These are phyloP conservation scores for Oryzias melastigma DNA, from an alignment of 2,113 vertebrate genomes.

Conservation along the genomic window DNA sequence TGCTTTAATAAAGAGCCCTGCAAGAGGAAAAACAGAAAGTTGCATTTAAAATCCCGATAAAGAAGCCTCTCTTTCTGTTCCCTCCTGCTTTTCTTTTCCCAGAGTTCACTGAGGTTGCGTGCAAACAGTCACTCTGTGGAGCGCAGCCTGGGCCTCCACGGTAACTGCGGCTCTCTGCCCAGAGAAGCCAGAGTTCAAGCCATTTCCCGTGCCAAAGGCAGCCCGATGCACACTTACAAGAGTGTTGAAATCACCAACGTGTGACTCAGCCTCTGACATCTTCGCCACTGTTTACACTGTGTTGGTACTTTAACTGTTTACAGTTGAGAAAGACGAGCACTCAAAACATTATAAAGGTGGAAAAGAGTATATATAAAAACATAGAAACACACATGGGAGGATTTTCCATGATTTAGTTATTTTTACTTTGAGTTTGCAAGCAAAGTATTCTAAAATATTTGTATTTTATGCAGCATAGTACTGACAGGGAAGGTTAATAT, in stretches of 20 bases:
- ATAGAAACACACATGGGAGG: background rate
- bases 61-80: background rate
- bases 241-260: slow-evolving; percentile 72
- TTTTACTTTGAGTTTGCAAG: slow-evolving; percentile 6
- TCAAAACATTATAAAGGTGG: background rate
- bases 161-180: slow-evolving; percentile 78
- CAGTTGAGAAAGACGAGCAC: slow-evolving; percentile 30
- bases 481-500: slow-evolving; percentile 11
- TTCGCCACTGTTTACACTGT: slow-evolving; percentile 43
- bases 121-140: slow-evolving; percentile 74
- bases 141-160: slow-evolving; percentile 72
- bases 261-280: slow-evolving; percentile 36
- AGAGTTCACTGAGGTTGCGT: slow-evolving; percentile 81
- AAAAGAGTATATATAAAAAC: background rate
- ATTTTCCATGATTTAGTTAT: too few relatives aligned
- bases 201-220: slow-evolving; percentile 67
- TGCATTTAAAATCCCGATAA: background rate
- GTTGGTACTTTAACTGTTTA: slow-evolving; percentile 25
- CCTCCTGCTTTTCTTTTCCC: slow-evolving; percentile 13
- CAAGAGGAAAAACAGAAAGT: background rate
- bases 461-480: slow-evolving; percentile 7
- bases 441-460: slow-evolving; percentile 4
- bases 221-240: slow-evolving; percentile 76
- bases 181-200: slow-evolving; percentile 76
- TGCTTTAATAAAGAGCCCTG: background rate